Evolutionary conservation across 2,797 vertebrate species (phyloP).

Genomic region (Rhinogobio ventralis): DNA sequence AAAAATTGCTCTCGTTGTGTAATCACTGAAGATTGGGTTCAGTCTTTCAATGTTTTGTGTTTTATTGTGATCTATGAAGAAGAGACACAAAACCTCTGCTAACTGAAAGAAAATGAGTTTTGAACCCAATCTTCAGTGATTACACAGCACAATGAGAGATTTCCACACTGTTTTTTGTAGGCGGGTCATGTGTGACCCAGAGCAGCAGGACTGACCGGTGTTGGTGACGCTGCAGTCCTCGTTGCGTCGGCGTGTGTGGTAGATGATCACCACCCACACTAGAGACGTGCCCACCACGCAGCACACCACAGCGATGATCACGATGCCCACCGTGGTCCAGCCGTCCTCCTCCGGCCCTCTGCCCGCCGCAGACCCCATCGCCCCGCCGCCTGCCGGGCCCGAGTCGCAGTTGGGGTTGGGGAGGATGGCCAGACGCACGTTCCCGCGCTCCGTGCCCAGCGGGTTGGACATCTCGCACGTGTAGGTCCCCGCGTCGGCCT

Average conservation of each 20-base stretch:
- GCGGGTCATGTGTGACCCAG: too few species aligned
- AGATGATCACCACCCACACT: constrained; percentile 99
- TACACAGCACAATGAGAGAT: too few species aligned
- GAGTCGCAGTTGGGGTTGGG: constrained; percentile 93
- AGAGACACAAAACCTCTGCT: too few species aligned
- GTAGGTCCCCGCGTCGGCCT: constrained; percentile 91
- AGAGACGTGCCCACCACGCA: constrained; percentile 98
- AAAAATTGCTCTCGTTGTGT: too few species aligned
- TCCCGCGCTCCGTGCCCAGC: constrained; percentile 90
- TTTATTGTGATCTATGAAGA: too few species aligned
- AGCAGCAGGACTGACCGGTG: constrained; percentile 84
- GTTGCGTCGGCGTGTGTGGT: constrained; percentile 92
- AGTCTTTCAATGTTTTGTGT: too few species aligned
- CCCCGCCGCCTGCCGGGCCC: constrained; percentile 69
- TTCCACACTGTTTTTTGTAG: not conserved
- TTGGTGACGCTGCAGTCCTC: constrained; percentile 98
- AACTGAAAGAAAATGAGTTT: too few species aligned
- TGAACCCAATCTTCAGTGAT: too few species aligned
- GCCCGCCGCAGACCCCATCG: not conserved
- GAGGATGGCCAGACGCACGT: constrained; percentile 87
- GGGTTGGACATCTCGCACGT: constrained; percentile 98
- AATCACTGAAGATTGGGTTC: too few species aligned
- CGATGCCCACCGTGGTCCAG: constrained; percentile 95
- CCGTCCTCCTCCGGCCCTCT: constrained; percentile 81
- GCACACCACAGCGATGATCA: constrained; percentile 98